phyloP scores from a whole-genome alignment of 2,797 vertebrate genomes.

The Lutjanus argentimaculatus region DNA sequence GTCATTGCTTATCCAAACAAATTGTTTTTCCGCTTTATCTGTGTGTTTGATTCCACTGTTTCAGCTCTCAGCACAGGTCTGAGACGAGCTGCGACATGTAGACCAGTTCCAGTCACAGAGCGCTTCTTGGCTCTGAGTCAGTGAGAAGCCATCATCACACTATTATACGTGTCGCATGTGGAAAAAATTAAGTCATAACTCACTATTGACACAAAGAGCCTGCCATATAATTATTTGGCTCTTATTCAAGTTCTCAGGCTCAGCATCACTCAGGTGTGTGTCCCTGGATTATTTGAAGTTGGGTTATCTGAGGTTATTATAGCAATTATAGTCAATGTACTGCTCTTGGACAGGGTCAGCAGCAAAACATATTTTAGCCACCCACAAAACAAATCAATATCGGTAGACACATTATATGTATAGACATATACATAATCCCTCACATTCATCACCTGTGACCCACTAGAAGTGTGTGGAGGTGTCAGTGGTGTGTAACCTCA shows the following conservation, averaged over 20 bases:
- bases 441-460: too few species aligned
- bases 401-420: too few species aligned
- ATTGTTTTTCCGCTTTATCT: not conserved
- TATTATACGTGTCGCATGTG: conserved; percentile 62
- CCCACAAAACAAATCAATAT: too few species aligned
- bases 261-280: conserved; percentile 39
- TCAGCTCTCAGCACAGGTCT: conserved; percentile 30
- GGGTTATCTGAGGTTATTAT: too few species aligned
- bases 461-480: too few species aligned
- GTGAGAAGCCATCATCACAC: conserved; percentile 56
- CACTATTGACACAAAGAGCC: conserved; percentile 32
- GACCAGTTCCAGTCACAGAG: conserved; percentile 61
- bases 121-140: conserved; percentile 69
- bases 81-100: conserved; percentile 64
- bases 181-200: conserved; percentile 53
- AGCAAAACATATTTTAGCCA: too few species aligned
- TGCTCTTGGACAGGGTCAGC: too few species aligned
- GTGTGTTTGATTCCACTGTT: conserved; percentile 30
- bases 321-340: too few species aligned
- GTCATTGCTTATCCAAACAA: conserved; percentile 2
- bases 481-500: too few species aligned
- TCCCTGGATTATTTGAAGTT: not conserved
- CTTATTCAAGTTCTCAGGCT: conserved; percentile 47
- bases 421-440: too few species aligned
- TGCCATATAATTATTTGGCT: conserved; percentile 55